Conservation (phyloP, 1,140 invertebrate species). For the Bombus superbus region DNA sequence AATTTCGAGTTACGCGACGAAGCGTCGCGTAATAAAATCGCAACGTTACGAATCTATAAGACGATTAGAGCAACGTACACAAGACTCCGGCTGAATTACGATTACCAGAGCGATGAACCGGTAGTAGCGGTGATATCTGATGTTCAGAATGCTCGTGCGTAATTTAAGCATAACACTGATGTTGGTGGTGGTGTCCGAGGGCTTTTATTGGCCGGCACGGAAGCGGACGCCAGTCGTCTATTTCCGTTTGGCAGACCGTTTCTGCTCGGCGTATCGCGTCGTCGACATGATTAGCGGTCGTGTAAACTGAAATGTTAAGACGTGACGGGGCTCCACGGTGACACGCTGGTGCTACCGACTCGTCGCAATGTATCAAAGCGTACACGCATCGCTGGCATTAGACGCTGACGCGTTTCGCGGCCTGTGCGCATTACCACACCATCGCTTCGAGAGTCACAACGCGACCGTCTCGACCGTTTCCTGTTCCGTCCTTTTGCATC, state of each 20-base stretch:
- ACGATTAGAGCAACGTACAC: background rate
- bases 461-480: slow-evolving; percentile 26
- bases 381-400: slow-evolving; percentile 74
- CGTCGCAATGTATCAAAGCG: slow-evolving; percentile 78
- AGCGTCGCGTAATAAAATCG: too few species aligned
- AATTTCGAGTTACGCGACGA: background rate
- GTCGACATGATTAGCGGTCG: slow-evolving; percentile 79
- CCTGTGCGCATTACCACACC: background rate
- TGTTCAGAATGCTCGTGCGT: background rate
- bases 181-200: too few species aligned
- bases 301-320: slow-evolving; percentile 82
- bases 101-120: background rate
- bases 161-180: background rate
- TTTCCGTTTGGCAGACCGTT: slow-evolving; percentile 46
- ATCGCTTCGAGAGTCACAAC: background rate
- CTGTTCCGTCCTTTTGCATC: background rate
- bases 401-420: slow-evolving; percentile 50
- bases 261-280: slow-evolving; percentile 53
- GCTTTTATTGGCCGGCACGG: slow-evolving; percentile 35
- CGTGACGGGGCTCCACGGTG: slow-evolving; percentile 72
- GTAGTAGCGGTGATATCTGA: background rate
- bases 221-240: slow-evolving; percentile 35
- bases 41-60: too few species aligned
- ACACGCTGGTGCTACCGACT: slow-evolving; percentile 73
- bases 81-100: background rate